phyloP scores from a whole-genome alignment of 2,888 invertebrate genomes.

The Drosophila picticornis region DNA sequence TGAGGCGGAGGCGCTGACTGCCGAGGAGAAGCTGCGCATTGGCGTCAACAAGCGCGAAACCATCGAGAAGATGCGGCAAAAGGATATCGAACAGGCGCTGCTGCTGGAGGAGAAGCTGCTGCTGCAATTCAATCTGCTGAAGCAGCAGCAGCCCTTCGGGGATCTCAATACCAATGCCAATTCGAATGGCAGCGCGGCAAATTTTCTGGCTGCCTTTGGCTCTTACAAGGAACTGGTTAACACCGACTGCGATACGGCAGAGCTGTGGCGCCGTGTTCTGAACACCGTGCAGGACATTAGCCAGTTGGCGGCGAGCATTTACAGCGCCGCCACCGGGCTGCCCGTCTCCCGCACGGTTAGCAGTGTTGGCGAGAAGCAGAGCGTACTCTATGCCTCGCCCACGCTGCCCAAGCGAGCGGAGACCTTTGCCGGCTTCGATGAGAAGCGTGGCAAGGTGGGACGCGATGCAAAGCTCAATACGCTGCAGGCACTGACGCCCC shows the following conservation, averaged over 20 bases:
- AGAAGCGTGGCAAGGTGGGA: constrained; percentile 84
- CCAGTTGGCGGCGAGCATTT: constrained; percentile 90
- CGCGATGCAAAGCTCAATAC: constrained; percentile 86
- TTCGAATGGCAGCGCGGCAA: constrained; percentile 80
- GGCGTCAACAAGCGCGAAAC: constrained; percentile 85
- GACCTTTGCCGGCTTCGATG: constrained; percentile 98
- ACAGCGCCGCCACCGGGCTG: constrained; percentile 89
- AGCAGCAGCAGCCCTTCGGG: constrained; percentile 84
- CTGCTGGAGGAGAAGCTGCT: constrained; percentile 95
- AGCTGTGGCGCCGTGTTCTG: constrained; percentile 92
- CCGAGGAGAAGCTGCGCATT: constrained; percentile 91
- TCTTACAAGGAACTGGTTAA: constrained; percentile 90
- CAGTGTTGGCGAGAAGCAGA: constrained; percentile 96
- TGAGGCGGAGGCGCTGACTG: constrained; percentile 90
- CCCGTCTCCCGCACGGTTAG: constrained; percentile 95
- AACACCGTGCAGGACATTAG: constrained; percentile 88
- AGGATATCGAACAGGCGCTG: constrained; percentile 94
- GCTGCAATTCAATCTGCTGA: constrained; percentile 90
- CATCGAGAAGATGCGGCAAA: constrained; percentile 92
- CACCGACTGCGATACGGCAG: constrained; percentile 91
- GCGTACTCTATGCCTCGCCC: constrained; percentile 93
- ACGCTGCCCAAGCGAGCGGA: constrained; percentile 96
- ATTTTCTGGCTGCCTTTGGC: constrained; percentile 84
- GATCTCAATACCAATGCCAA: constrained; percentile 36
- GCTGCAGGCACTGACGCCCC: constrained; percentile 78